Base-by-base conservation (phyloP, 2,888 invertebrate genomes). In the Selenia dentaria region DNA sequence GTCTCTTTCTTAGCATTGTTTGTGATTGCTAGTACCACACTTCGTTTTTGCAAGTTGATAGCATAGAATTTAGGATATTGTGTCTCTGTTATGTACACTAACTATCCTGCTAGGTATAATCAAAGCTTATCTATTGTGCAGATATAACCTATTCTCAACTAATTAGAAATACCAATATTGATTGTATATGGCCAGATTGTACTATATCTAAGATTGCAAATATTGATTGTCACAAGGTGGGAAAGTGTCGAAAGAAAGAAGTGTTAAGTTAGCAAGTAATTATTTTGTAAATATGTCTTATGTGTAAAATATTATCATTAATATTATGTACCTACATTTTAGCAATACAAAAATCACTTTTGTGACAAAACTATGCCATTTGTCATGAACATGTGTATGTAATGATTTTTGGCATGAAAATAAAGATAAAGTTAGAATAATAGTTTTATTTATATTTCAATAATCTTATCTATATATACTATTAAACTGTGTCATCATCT, bases 381-480 rank as follows among this genome's bases (percentile, higher is more conserved):
- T 57, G 58, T 63, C 54, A 47, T 45, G 8, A 39, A 54, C 14
- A 24, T 58, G 50, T 50, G 50, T 50, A 49, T 56, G 47, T 50
- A 47, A 42, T 51, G 37, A 44, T 41, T 26, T 25, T 72, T 69
- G 70, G 74, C 70, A 74, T 65, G 59, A 65, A 74, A 79, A 79
- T 77, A 81, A 82, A 81, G 58, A 63, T 67, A 64, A 59, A 64
- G 60, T 57, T 45, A 57, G 51, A 57, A 28, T 28, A 40, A 25
- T 14, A 48, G 51, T 33, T 48, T 55, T 42, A 52, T 53, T 46
- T 14, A 29, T 22, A 10, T 25, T 25, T 10, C 3, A 10, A 28
- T 40, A 28, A 33, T 27, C 22, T 26, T 39, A 40, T 16, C 1
- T 18, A 4, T 37, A 16, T 20, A 29, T 22, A 9, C 32, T 20